phyloP scores from a whole-genome alignment of 2,113 vertebrate genomes.

The Thinocorus orbignyianus region DNA sequence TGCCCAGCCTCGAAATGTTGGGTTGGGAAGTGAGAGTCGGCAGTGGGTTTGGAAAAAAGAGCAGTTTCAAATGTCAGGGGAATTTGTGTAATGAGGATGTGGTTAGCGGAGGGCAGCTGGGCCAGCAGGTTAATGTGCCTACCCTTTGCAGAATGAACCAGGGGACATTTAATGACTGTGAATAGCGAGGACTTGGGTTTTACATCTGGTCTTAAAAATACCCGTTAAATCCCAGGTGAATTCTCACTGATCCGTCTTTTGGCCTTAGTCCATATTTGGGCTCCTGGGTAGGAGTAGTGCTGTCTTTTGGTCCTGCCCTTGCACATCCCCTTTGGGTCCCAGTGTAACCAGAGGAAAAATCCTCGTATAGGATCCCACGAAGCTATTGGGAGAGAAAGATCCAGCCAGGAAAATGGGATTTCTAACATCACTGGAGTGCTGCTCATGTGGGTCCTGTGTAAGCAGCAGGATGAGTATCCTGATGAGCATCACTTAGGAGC shows the following conservation, averaged over 20 bases:
- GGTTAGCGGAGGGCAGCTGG: background rate
- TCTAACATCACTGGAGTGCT: fast-evolving
- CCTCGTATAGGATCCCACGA: fast-evolving
- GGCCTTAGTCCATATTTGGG: background rate
- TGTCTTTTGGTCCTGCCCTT: background rate
- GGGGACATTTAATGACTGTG: background rate
- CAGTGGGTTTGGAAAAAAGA: background rate
- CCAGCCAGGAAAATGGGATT: background rate
- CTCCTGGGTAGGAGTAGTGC: fast-evolving
- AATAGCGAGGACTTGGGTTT: background rate
- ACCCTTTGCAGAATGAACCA: slow-evolving; percentile 33
- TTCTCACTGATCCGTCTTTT: background rate
- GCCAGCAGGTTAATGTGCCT: slow-evolving; percentile 53
- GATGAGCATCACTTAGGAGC: fast-evolving
- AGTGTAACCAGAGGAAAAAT: fast-evolving
- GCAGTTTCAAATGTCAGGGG: slow-evolving; percentile 55
- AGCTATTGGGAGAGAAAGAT: background rate
- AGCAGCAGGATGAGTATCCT: background rate
- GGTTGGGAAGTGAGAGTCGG: background rate
- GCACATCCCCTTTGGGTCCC: fast-evolving
- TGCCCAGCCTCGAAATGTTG: background rate
- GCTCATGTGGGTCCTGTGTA: fast-evolving
- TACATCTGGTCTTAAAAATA: background rate
- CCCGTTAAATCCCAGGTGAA: background rate
- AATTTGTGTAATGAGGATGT: slow-evolving; percentile 29